Evolutionary conservation across 2,888 invertebrate species (phyloP).

Genomic region (Acanthosoma haemorrhoidale): DNA sequence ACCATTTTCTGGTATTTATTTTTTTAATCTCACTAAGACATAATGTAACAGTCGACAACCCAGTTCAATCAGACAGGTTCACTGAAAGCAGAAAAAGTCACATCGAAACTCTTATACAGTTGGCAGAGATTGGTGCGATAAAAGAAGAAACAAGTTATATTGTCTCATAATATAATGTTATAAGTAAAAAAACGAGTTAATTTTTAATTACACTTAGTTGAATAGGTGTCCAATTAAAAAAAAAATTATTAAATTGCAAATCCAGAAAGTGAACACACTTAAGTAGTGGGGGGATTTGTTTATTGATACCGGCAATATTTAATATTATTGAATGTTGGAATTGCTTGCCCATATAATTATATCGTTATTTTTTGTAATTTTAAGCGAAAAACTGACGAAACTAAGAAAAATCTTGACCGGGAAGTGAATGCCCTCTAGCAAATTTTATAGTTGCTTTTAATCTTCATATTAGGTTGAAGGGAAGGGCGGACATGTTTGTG

Average conservation of each 20-base stretch:
- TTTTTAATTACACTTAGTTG: not conserved
- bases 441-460: conserved; percentile 23
- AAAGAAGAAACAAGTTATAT: not conserved
- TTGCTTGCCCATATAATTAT: not conserved
- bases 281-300: conserved; percentile 30
- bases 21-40: not conserved
- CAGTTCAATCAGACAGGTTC: too few species aligned
- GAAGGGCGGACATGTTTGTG: conserved; percentile 26
- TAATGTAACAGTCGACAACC: too few species aligned
- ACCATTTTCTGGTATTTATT: not conserved
- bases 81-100: not conserved
- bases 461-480: conserved; percentile 18
- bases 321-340: conserved; percentile 25
- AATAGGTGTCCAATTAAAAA: not conserved
- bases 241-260: not conserved
- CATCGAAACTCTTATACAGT: not conserved
- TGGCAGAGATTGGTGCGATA: not conserved
- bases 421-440: conserved; percentile 13
- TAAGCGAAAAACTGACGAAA: not conserved
- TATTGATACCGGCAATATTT: conserved; percentile 35
- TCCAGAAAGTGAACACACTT: not conserved
- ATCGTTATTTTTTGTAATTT: conserved; percentile 10
- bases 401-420: conserved; percentile 19
- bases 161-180: not conserved
- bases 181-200: not conserved